Percentiles rank a stretch among this genome's conserved stretches.
These are phyloP conservation scores for Nephrotoma appendiculata DNA, from an alignment of 2,888 invertebrate species.

Conservation along the genomic window DNA sequence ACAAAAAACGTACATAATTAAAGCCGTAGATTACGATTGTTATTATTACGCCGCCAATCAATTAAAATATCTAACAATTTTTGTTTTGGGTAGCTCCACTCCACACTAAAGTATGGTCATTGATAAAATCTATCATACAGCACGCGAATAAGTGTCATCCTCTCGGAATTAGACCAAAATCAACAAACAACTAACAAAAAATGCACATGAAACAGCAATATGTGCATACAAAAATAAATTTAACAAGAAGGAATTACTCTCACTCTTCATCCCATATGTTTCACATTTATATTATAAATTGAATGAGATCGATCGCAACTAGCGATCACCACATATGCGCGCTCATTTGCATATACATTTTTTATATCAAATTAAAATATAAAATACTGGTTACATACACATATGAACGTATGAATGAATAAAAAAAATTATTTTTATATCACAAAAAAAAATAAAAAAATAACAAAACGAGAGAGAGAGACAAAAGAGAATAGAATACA, in stretches of 20 bases:
- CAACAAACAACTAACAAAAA: neutral
- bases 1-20: neutral
- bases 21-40: neutral
- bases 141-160: neutral
- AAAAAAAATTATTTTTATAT: neutral
- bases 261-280: neutral
- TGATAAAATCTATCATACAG: neutral
- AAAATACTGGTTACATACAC: neutral
- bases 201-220: neutral
- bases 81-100: neutral
- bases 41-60: neutral
- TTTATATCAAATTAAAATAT: neutral
- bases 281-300: neutral
- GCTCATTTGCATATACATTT: neutral
- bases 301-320: neutral
- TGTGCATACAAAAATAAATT: neutral
- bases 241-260: neutral
- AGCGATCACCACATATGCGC: neutral
- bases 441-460: neutral
- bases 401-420: neutral
- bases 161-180: neutral
- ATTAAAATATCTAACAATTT: neutral
- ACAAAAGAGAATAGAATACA: neutral
- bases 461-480: neutral
- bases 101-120: neutral